phyloP scores from a whole-genome alignment of 1,140 invertebrate genomes.

The Drosophila lacertosa region DNA sequence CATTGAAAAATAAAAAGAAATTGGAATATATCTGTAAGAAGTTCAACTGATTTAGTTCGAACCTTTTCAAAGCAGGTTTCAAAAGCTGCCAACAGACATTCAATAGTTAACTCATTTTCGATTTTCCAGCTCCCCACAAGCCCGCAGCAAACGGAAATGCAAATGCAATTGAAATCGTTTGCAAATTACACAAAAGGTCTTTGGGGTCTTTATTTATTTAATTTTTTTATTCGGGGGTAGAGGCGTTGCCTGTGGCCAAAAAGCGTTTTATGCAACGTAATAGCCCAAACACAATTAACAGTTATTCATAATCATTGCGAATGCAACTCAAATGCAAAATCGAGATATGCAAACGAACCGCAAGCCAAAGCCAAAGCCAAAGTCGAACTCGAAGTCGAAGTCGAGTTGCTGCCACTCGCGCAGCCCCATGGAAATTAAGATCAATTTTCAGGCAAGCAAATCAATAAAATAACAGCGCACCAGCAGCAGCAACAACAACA shows the following conservation, averaged over 20 bases:
- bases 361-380: slow-evolving; percentile 13
- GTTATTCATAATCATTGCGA: slow-evolving; percentile 51
- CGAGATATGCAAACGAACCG: slow-evolving; percentile 48
- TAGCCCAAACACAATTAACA: slow-evolving; percentile 57
- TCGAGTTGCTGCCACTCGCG: slow-evolving; percentile 7
- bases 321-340: slow-evolving; percentile 14
- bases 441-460: slow-evolving; percentile 55
- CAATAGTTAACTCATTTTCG: slow-evolving; percentile 9
- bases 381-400: slow-evolving; percentile 5
- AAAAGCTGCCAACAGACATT: not conserved
- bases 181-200: slow-evolving; percentile 33
- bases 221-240: not conserved
- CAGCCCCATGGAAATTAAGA: slow-evolving; percentile 45
- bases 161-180: slow-evolving; percentile 15
- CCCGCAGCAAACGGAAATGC: slow-evolving; percentile 6
- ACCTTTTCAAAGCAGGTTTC: not conserved
- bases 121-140: not conserved
- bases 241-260: slow-evolving; percentile 15
- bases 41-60: too few relatives aligned
- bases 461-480: slow-evolving; percentile 62
- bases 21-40: too few relatives aligned
- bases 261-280: slow-evolving; percentile 47
- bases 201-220: slow-evolving; percentile 3
- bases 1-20: too few relatives aligned
- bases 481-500: slow-evolving; percentile 23